Evolutionary conservation across 2,113 vertebrate genomes (phyloP), one percentile per base, ranked within the genome.

Genomic region (Mesoclemmys tuberculata): DNA sequence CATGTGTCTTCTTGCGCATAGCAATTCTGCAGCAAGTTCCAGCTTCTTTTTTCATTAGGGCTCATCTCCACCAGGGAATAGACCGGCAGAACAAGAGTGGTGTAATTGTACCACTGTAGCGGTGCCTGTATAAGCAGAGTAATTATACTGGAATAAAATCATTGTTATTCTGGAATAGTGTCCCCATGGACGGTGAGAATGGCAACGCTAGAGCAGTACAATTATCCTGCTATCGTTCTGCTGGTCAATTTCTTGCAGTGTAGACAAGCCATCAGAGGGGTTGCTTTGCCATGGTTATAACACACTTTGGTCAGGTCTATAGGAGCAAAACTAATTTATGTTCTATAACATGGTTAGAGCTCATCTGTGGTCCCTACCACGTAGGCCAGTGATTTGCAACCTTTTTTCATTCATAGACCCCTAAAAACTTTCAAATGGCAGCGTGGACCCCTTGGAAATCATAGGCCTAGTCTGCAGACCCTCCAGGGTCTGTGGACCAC

Each of bases 1-100:
- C 48, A 16, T 16, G n/a, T 58, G 12, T 41, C 35, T 38, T 11
- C 10, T 51, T 49, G 38, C 56, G 8, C 3, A 26, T 41, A 3
- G 26, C 75, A 10, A 8, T 2, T 19, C 82, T n/a, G 49, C 79
- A 54, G 6, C 54, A 27, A 1, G 51, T 9, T 1, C 0, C 1
- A 10, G 3, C 68, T 14, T 14, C 14, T 35, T 29, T 38, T 81
- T 79, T 9, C 22, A 3, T 2, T 21, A 38, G 31, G 61, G 61
- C 16, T 64, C 14, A 35, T 64, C 61, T 38, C 64, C 35, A 38
- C 64, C 19, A 18, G 64, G 64, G 64, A 1, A 2, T 3, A 11
- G 29, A 4, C 44, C 29, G 64, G 35, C 64, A 68, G 64, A 68
- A 68, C 35, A 38, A 5, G 8, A n/a, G 64, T 2, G 64, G 64